These are phyloP conservation scores for Cromileptes altivelis DNA, from an alignment of 2,113 vertebrate genomes.

Conservation along the genomic window DNA sequence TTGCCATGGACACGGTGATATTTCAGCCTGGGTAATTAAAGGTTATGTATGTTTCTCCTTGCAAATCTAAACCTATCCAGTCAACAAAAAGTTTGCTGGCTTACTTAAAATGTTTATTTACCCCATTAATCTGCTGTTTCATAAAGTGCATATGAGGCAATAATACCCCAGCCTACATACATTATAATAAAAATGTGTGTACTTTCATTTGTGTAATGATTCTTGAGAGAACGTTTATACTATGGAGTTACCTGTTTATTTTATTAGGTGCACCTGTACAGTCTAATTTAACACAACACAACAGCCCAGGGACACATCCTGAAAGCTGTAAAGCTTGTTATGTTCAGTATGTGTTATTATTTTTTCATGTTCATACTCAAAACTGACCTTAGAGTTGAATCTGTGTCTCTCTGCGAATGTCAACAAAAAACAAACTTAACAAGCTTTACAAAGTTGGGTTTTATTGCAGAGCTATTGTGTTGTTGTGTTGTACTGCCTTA, in stretches of 20 bases:
- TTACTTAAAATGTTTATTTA: not conserved
- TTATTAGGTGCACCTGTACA: not conserved
- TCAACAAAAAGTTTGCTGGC: not conserved
- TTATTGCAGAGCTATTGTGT: not conserved
- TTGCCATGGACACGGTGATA: not conserved
- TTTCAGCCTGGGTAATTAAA: not conserved
- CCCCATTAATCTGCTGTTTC: not conserved
- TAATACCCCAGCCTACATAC: not conserved
- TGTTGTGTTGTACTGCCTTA: not conserved
- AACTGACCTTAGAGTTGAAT: not conserved
- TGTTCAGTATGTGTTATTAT: not conserved
- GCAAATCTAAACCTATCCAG: not conserved
- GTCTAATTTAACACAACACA: not conserved
- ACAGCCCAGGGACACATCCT: not conserved
- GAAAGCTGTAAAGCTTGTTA: not conserved
- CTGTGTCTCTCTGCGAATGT: not conserved
- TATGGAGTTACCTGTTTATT: not conserved
- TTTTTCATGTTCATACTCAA: not conserved
- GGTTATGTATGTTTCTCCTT: not conserved
- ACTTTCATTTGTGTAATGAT: not conserved
- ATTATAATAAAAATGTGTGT: not conserved
- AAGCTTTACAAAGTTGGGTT: not conserved
- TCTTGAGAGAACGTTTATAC: not conserved
- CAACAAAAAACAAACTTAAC: not conserved
- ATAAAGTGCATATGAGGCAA: not conserved